Base-by-base conservation (phyloP, 23 tunicate genomes). In the Halocynthia aurantium region DNA sequence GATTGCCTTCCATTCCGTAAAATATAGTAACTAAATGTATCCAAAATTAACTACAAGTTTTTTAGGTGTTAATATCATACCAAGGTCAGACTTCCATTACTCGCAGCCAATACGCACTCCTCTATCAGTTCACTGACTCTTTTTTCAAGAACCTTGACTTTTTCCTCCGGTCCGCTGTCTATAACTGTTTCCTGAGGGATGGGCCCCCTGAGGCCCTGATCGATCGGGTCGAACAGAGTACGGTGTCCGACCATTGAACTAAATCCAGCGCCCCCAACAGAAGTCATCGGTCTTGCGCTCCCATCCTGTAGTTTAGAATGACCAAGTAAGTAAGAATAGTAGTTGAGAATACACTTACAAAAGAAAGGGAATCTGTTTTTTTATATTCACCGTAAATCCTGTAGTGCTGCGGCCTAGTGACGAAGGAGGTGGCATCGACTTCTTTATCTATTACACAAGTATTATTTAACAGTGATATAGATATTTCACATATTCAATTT, bases 191-290 rank as follows among this genome's bases (percentile, higher is more conserved):
- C 98, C 31, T 86, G 70, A n/a, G 82, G 61, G 53, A 81, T 85
- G 6, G 86, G 84, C 61, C 63, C 85, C 6, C 84, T 81, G 19
- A 81, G 63, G 63, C 88, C 85, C 6, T 51, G n/a, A 69, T 61
- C 76, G 21, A 76, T 54, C 6, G 98, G 98, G 69, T 92, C 98
- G 78, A 92, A 92, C 12, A 75, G 7, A 54, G 92, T 63, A 10
- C 84, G 78, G 19, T 81, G 68, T 53, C 82, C 83, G 51, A 64
- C 80, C 9, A 49, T 67, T 9, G 97, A 84, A 20, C 90, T 81
- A 74, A 78, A 92, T 53, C 98, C 98, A 20, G 98, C 98, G 44
- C 91, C 91, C 15, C 81, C 84, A 19, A 92, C 98, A 10, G 98
- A 92, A 6, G 98, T 92, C 98, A 92, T 86, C 8, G 98, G 98